phyloP scores from a whole-genome alignment of 2,797 vertebrate species.

The Bufotes viridis region DNA sequence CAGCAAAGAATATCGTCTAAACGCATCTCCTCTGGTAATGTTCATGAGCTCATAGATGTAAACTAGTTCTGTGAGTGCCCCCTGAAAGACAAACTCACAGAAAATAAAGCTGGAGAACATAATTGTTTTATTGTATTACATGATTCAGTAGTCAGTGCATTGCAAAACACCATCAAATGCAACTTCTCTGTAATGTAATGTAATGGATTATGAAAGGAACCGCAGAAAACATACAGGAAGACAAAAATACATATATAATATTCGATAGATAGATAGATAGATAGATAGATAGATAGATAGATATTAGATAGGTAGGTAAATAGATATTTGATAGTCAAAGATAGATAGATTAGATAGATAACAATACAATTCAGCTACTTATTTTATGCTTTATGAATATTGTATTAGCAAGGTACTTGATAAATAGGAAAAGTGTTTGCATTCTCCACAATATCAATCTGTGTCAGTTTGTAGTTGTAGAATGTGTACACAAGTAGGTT shows the following conservation, averaged over 20 bases:
- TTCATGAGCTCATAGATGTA: neutral
- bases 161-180: neutral
- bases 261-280: too few relatives aligned
- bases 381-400: neutral
- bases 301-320: too few relatives aligned
- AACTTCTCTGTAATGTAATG: too few relatives aligned
- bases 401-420: neutral
- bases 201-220: too few relatives aligned
- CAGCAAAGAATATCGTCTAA: neutral
- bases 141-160: neutral
- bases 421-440: neutral
- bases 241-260: too few relatives aligned
- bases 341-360: too few relatives aligned
- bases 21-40: neutral
- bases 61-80: neutral
- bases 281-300: too few relatives aligned
- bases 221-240: too few relatives aligned
- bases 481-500: conserved; percentile 44
- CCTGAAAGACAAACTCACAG: neutral
- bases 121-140: neutral
- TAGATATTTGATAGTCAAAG: too few relatives aligned
- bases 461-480: neutral
- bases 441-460: neutral
- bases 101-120: neutral
- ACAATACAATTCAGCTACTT: too few relatives aligned